phyloP scores from a whole-genome alignment of 2,888 invertebrate species.

The Formica aserva region DNA sequence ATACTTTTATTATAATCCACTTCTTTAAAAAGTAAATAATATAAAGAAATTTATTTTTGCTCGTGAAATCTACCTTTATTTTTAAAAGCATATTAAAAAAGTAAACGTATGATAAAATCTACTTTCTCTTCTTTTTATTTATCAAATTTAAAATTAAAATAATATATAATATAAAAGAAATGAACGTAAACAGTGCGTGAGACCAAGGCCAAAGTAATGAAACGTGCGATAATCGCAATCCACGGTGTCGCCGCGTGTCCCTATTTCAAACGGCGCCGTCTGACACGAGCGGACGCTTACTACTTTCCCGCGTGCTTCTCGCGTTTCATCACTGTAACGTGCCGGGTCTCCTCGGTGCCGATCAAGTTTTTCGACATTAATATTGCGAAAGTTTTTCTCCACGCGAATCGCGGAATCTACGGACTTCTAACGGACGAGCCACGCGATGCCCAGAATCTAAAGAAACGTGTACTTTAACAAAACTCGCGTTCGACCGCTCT shows the following conservation, averaged over 20 bases:
- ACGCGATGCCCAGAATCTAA: constrained; percentile 60
- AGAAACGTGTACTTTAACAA: constrained; percentile 54
- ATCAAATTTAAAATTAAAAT: neutral
- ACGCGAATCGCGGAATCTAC: constrained; percentile 44
- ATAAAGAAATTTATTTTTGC: neutral
- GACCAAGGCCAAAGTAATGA: neutral
- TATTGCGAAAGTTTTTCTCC: constrained; percentile 60
- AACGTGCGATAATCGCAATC: neutral
- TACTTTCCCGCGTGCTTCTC: constrained; percentile 57
- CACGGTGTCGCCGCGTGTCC: neutral
- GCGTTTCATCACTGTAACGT: constrained; percentile 55
- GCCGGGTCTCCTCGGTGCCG: constrained; percentile 31
- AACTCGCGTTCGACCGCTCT: constrained; percentile 46
- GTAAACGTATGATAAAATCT: neutral
- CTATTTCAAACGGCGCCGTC: constrained; percentile 24
- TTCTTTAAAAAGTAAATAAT: neutral
- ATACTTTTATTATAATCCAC: neutral
- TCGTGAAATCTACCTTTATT: neutral
- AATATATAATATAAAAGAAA: neutral
- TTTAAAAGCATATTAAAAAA: neutral
- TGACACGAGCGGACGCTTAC: constrained; percentile 34
- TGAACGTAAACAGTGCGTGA: neutral
- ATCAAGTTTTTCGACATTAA: constrained; percentile 58
- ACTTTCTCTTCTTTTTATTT: neutral
- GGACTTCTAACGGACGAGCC: constrained; percentile 60